A percentile compares a stretch with the other conserved stretches of the same genome.
phyloP scores from a whole-genome alignment of 2,888 invertebrate genomes.

The Seira musarum region DNA sequence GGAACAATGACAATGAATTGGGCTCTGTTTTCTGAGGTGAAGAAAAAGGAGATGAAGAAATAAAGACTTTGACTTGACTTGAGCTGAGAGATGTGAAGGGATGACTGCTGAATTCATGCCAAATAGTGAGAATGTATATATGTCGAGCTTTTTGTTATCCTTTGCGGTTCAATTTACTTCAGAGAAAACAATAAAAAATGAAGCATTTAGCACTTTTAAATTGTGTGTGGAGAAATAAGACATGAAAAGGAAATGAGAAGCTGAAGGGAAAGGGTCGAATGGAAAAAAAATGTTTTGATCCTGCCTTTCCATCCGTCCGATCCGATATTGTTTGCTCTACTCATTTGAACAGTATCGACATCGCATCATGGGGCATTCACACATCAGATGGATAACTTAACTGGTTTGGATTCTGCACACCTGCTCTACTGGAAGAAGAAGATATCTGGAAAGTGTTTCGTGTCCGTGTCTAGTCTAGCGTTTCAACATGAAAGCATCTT shows the following conservation, averaged over 20 bases:
- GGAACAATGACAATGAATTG: slow-evolving; percentile 58
- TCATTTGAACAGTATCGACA: slow-evolving; percentile 25
- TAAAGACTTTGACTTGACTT: not conserved
- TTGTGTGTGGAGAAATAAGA: too few relatives aligned
- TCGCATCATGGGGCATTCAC: too few relatives aligned
- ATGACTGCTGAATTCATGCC: slow-evolving; percentile 51
- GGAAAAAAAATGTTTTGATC: slow-evolving; percentile 20
- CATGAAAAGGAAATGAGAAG: slow-evolving; percentile 3
- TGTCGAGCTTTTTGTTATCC: slow-evolving; percentile 31
- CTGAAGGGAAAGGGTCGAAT: not conserved
- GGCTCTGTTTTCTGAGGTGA: not conserved
- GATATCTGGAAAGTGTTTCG: too few relatives aligned
- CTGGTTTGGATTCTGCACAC: too few relatives aligned
- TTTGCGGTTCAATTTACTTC: not conserved
- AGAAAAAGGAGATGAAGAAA: slow-evolving; percentile 33
- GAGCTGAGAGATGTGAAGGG: slow-evolving; percentile 43
- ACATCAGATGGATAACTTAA: too few relatives aligned
- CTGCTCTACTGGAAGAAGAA: too few relatives aligned
- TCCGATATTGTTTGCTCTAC: slow-evolving; percentile 47
- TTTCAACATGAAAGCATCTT: too few relatives aligned
- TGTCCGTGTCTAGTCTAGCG: too few relatives aligned
- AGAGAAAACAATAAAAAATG: too few relatives aligned
- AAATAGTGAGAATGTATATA: slow-evolving; percentile 27
- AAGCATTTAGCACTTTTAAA: too few relatives aligned
- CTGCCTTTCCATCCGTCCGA: not conserved